Percentiles rank a stretch among this genome's conserved stretches.
Conservation (phyloP, 1,140 invertebrate genomes). For the Drosophila oshimai region DNA sequence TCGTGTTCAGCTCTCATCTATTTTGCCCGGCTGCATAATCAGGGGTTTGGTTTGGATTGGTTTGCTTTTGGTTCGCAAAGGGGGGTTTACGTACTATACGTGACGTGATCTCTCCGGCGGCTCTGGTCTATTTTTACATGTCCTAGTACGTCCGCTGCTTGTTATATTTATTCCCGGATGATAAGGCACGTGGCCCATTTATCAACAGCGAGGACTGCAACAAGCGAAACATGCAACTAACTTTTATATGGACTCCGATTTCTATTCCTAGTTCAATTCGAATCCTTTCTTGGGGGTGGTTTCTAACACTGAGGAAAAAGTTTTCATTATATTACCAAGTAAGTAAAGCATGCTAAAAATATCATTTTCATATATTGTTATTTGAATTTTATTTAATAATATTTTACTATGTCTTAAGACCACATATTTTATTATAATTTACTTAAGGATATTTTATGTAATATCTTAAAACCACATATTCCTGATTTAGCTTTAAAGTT, state of each 20-base stretch:
- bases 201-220: constrained; percentile 63
- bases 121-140: constrained; percentile 58
- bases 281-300: constrained; percentile 29
- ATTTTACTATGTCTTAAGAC: no score
- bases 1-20: constrained; percentile 72
- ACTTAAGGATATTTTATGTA: no score
- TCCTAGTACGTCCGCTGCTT: constrained; percentile 51
- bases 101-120: constrained; percentile 42
- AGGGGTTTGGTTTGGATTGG: no score
- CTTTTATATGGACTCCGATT: constrained; percentile 24
- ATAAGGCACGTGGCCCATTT: constrained; percentile 81
- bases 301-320: constrained; percentile 2
- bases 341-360: no score
- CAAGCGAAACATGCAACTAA: constrained; percentile 65
- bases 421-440: no score
- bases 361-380: no score
- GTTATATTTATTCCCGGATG: constrained; percentile 54
- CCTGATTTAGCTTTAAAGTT: no score
- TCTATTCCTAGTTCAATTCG: constrained; percentile 34
- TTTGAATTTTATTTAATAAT: no score
- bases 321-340: background rate
- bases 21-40: constrained; percentile 74
- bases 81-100: background rate
- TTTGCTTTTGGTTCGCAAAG: no score
- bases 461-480: no score